A percentile compares a stretch with the other conserved stretches of the same genome.
Evolutionary conservation across 2,888 invertebrate genomes (phyloP).

Genomic region (Drosophila atripex): DNA sequence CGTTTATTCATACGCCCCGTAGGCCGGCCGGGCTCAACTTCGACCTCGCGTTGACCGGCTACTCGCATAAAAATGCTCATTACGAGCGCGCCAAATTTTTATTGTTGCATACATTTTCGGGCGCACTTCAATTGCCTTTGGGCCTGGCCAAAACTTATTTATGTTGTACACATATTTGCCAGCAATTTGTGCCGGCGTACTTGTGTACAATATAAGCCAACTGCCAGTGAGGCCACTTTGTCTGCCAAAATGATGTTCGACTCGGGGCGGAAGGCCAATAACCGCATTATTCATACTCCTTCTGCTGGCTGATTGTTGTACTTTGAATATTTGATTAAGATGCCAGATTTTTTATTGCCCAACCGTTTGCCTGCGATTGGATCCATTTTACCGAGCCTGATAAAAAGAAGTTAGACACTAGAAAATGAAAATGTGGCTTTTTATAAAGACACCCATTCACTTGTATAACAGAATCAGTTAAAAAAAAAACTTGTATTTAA

Average conservation of each 20-base stretch:
- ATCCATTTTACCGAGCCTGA: not conserved
- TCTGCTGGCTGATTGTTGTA: constrained; percentile 32
- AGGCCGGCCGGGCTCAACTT: constrained; percentile 35
- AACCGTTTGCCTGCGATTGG: constrained; percentile 14
- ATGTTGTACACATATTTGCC: constrained; percentile 72
- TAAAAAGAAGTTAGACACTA: constrained; percentile 3
- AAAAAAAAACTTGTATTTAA: not conserved
- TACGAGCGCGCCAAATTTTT: constrained; percentile 53
- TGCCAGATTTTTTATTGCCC: constrained; percentile 38
- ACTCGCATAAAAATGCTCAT: constrained; percentile 55
- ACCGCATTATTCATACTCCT: constrained; percentile 42
- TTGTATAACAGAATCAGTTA: too few relatives aligned
- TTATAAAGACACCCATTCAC: too few relatives aligned
- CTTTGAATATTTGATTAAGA: constrained; percentile 49
- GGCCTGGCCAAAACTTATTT: constrained; percentile 53
- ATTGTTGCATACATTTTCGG: constrained; percentile 60
- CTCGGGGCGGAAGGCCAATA: constrained; percentile 35
- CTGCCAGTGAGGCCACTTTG: constrained; percentile 41
- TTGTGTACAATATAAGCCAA: constrained; percentile 43
- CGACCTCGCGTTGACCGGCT: constrained; percentile 26
- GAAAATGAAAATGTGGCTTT: not conserved
- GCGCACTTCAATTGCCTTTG: constrained; percentile 6
- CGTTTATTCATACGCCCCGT: constrained; percentile 65
- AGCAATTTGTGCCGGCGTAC: constrained; percentile 60
- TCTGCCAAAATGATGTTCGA: constrained; percentile 32